Percentiles rank a stretch among this genome's conserved stretches.
phyloP scores from a whole-genome alignment of 2,113 vertebrate species.

The Gavia stellata region DNA sequence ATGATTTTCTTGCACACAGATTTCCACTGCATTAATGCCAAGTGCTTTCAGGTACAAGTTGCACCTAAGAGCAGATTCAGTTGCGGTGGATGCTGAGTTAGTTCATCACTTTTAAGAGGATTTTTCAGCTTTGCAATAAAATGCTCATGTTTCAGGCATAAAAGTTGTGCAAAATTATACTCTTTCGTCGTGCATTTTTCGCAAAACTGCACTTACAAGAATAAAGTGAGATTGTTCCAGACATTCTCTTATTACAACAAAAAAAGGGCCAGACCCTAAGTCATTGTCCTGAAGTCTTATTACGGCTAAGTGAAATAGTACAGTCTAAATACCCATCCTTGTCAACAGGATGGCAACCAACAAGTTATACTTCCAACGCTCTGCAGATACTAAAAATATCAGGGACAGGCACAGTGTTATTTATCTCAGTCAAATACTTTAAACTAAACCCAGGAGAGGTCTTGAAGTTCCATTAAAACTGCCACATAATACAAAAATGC shows the following conservation, averaged over 20 bases:
- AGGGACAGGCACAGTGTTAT: slow-evolving; percentile 40
- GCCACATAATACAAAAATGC: slow-evolving; percentile 23
- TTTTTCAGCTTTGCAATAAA: slow-evolving; percentile 44
- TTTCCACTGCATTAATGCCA: not conserved
- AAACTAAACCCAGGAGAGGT: not conserved
- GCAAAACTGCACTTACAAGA: slow-evolving; percentile 59
- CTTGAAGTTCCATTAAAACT: slow-evolving; percentile 24
- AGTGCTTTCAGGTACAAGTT: not conserved
- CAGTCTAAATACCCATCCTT: slow-evolving; percentile 30
- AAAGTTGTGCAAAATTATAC: slow-evolving; percentile 60
- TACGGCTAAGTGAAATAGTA: slow-evolving; percentile 28
- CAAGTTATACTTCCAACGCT: not conserved
- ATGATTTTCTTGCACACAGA: not conserved
- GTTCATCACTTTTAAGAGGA: not conserved
- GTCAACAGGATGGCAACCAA: slow-evolving; percentile 39
- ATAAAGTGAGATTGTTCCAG: slow-evolving; percentile 59
- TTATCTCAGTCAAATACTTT: slow-evolving; percentile 4
- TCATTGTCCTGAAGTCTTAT: slow-evolving; percentile 11
- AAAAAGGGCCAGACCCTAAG: slow-evolving; percentile 13
- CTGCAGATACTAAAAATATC: slow-evolving; percentile 15
- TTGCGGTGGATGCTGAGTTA: not conserved
- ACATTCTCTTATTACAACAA: slow-evolving; percentile 56
- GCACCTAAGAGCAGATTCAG: not conserved
- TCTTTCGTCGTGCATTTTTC: slow-evolving; percentile 39
- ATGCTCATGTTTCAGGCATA: slow-evolving; percentile 40